A percentile compares a stretch with the other conserved stretches of the same genome.
These are phyloP conservation scores for Aromia moschata DNA, from an alignment of 2,888 invertebrate species.

Conservation along the genomic window DNA sequence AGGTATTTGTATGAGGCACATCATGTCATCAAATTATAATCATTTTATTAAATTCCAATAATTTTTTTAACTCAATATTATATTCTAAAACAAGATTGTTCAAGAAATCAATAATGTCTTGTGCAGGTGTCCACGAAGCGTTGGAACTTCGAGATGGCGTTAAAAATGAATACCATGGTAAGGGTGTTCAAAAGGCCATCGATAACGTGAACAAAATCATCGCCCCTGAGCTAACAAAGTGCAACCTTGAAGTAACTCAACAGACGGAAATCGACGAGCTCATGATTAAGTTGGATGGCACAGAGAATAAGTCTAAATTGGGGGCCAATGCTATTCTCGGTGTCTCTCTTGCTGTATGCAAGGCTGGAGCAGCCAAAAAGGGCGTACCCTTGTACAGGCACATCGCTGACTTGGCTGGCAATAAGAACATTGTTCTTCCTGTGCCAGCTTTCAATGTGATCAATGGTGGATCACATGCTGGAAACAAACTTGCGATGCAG, in stretches of 20 bases:
- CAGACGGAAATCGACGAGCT: conserved; percentile 90
- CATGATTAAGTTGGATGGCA: conserved; percentile 91
- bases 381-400: conserved; percentile 89
- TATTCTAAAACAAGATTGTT: too few species aligned
- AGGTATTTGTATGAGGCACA: too few species aligned
- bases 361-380: conserved; percentile 97
- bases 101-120: too few species aligned
- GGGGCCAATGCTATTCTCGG: conserved; percentile 98
- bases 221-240: conserved; percentile 81
- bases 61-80: too few species aligned
- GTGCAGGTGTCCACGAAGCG: conserved; percentile 89
- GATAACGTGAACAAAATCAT: conserved; percentile 87
- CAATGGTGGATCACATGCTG: conserved; percentile 99
- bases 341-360: conserved; percentile 94
- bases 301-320: conserved; percentile 95
- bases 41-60: too few species aligned
- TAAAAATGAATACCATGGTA: conserved; percentile 91
- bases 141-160: conserved; percentile 94
- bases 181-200: conserved; percentile 94
- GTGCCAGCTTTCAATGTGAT: conserved; percentile 99
- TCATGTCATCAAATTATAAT: too few species aligned
- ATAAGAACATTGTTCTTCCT: conserved; percentile 88
- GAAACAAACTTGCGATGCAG: conserved; percentile 97
- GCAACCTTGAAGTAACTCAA: conserved; percentile 85
- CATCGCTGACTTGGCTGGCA: conserved; percentile 95